Evolutionary conservation across 2,888 invertebrate genomes (phyloP), one percentile per base, ranked within the genome.

Genomic region (Brenthis ino): DNA sequence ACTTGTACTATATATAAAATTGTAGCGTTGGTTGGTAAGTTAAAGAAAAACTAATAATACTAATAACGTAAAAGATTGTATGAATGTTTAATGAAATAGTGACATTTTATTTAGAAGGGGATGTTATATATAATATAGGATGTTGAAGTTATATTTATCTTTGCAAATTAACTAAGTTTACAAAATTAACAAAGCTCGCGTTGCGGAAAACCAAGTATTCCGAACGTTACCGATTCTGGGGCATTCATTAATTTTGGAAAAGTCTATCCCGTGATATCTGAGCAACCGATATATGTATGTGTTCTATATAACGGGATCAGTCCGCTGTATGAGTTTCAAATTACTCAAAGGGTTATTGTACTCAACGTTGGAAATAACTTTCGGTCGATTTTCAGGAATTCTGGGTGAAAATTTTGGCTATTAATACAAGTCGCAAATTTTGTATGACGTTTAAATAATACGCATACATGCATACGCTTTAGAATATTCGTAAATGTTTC

Each of bases 321-420:
- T 14, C 20, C 53, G 28, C 6, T 48, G 57, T 65, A 58, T 65
- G 67, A 65, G 51, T 72, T 63, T 57, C 16, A 57, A 51, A 65
- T 69, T 56, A 50, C 63, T 65, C 37, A 48, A 67, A 73, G 61
- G 74, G 74, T 74, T 67, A 74, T 70, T 71, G 74, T 70, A 72
- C 74, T 66, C 70, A 16, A 63, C 60, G 68, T 65, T 69, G 56
- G 64, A 75, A 76, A 76, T 76, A 73, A 72, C 71, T 69, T 68
- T 67, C 28, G 69, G 57, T 65, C 68, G 73, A 65, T 72, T 73
- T 75, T 72, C 70, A 56, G 68, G 65, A 73, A 72, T 69, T 64
- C 57, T 67, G 67, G 64, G 61, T 70, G 71, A 69, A 69, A 65
- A 66, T 65, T 67, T 16, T 47, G 61, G 68, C 63, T 72, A 57